Percentiles rank a stretch among this genome's conserved stretches.
phyloP scores from a whole-genome alignment of 1,140 invertebrate species.

The Caenorhabditis brenneri region DNA sequence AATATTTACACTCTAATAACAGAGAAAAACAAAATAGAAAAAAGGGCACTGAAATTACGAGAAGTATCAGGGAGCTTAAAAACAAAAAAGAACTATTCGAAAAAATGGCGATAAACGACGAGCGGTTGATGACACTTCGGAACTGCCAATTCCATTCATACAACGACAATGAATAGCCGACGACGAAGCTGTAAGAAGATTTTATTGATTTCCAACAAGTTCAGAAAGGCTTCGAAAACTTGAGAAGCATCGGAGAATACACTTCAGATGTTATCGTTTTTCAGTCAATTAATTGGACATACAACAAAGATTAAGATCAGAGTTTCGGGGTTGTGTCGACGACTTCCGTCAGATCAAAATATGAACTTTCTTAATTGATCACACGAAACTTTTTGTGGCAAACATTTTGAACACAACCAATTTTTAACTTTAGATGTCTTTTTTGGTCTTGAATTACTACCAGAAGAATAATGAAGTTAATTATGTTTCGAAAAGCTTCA shows the following conservation, averaged over 20 bases:
- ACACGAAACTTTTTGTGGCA: no score
- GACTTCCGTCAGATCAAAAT: no score
- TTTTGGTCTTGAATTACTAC: no score
- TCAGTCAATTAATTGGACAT: no score
- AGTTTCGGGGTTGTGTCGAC: no score
- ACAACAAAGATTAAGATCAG: no score
- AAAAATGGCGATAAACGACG: neutral
- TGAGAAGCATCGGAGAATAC: no score
- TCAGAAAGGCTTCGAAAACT: neutral
- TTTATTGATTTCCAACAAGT: neutral
- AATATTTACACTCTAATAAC: conserved; percentile 37
- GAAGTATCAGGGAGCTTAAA: neutral
- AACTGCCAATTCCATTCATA: conserved; percentile 9
- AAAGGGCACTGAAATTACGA: neutral
- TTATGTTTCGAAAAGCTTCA: no score
- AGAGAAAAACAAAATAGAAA: neutral
- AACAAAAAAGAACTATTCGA: conserved; percentile 11
- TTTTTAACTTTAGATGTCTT: no score
- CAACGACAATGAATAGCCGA: neutral
- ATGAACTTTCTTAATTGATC: no score
- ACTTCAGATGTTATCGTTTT: neutral
- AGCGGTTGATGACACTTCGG: neutral
- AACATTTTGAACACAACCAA: no score
- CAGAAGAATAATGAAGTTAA: no score
- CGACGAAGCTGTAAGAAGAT: neutral